These are phyloP conservation scores for Falco cherrug DNA, from an alignment of 2,797 vertebrate genomes.

Conservation along the genomic window DNA sequence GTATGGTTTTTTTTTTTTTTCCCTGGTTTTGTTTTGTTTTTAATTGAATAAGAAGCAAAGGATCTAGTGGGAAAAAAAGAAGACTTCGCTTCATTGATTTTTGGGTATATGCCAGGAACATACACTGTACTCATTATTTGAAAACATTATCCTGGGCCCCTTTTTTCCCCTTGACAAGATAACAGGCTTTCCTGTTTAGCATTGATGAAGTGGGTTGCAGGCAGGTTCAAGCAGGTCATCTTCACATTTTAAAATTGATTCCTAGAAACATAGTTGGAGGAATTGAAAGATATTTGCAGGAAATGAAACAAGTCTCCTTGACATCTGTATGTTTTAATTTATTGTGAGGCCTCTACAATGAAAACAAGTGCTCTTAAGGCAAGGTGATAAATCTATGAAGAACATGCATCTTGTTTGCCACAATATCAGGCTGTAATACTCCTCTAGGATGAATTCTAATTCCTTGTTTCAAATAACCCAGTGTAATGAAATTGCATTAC, in stretches of 20 bases:
- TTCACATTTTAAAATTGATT: conserved; percentile 11
- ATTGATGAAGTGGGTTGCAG: not conserved
- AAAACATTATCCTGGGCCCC: not conserved
- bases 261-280: not conserved
- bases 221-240: not conserved
- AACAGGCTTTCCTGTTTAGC: not conserved
- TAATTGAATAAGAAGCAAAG: not conserved
- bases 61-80: not conserved
- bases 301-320: not conserved
- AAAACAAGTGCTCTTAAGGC: not conserved
- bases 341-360: not conserved
- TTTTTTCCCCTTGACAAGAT: not conserved
- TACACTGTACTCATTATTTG: not conserved
- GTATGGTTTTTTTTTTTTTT: not conserved
- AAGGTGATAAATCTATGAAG: not conserved
- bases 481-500: not conserved
- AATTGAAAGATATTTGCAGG: not conserved
- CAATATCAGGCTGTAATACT: not conserved
- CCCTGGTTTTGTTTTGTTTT: fast-evolving
- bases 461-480: not conserved
- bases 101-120: not conserved
- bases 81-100: not conserved
- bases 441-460: not conserved
- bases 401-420: not conserved
- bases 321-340: not conserved